phyloP scores from a whole-genome alignment of 2,797 vertebrate species.

The Otus scops region DNA sequence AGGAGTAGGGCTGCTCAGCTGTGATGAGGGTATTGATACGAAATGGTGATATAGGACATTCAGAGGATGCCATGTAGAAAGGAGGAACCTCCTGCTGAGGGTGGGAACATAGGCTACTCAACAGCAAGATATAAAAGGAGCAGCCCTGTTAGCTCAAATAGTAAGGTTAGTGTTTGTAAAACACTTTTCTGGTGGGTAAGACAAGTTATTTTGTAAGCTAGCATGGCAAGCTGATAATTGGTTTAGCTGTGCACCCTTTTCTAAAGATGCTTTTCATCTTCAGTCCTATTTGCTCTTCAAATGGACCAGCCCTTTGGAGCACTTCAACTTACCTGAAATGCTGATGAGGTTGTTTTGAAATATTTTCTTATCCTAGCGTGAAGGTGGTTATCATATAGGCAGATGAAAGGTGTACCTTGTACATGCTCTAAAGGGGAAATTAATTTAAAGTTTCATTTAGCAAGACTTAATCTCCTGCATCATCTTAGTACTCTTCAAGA shows the following conservation, averaged over 20 bases:
- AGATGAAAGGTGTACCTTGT: background rate
- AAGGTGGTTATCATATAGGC: background rate
- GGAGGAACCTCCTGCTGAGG: background rate
- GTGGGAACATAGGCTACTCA: background rate
- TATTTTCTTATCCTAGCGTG: background rate
- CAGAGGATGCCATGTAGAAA: background rate
- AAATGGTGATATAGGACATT: background rate
- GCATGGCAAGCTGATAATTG: background rate
- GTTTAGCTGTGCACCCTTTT: background rate
- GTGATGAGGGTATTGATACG: fast-evolving
- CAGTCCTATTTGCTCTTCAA: background rate
- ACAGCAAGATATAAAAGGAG: background rate
- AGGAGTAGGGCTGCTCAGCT: background rate
- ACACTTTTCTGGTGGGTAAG: background rate
- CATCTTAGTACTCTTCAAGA: background rate
- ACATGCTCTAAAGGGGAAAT: background rate
- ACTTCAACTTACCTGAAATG: background rate
- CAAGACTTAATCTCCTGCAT: background rate
- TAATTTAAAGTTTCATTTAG: background rate
- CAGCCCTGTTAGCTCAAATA: background rate
- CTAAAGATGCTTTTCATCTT: background rate
- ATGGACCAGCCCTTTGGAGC: background rate
- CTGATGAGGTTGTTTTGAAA: background rate
- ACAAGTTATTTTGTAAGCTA: background rate
- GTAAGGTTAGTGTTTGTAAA: background rate